Conservation (phyloP, 2,797 vertebrate species). For the Eurystomus glaucurus region DNA sequence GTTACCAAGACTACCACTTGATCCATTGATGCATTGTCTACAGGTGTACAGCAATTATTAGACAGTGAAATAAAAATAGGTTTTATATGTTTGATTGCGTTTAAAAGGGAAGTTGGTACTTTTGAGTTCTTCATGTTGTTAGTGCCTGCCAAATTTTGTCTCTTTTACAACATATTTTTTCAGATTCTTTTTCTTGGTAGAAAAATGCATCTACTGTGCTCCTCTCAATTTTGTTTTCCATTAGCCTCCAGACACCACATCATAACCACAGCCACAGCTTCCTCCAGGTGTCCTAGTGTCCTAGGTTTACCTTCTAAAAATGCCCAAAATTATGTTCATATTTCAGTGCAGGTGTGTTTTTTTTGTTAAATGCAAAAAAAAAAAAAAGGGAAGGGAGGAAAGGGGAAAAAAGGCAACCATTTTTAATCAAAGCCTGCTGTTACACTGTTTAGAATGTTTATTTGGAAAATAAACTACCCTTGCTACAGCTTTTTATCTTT, state of each 20-base stretch:
- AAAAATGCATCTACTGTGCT: not conserved
- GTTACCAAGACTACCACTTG: not conserved
- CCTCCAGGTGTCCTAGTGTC: not conserved
- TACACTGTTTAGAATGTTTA: not conserved
- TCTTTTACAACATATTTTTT: not conserved
- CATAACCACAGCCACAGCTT: not conserved
- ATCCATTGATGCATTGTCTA: not conserved
- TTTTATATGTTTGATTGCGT: not conserved
- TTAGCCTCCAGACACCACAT: not conserved
- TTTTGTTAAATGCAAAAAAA: not conserved
- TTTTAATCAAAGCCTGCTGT: not conserved
- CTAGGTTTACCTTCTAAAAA: not conserved
- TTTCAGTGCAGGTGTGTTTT: not conserved
- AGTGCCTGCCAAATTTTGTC: not conserved
- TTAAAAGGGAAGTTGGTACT: not conserved
- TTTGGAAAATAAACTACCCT: not conserved
- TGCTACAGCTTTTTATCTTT: not conserved
- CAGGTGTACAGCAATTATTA: not conserved
- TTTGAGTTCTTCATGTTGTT: not conserved
- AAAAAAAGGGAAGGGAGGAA: accelerated
- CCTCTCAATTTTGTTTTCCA: not conserved
- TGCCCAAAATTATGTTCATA: not conserved
- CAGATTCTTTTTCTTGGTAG: not conserved
- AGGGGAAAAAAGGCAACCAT: not conserved
- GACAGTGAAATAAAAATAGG: not conserved